Evolutionary conservation across 2,888 invertebrate genomes (phyloP).

Genomic region (Alloplasta piceator): DNA sequence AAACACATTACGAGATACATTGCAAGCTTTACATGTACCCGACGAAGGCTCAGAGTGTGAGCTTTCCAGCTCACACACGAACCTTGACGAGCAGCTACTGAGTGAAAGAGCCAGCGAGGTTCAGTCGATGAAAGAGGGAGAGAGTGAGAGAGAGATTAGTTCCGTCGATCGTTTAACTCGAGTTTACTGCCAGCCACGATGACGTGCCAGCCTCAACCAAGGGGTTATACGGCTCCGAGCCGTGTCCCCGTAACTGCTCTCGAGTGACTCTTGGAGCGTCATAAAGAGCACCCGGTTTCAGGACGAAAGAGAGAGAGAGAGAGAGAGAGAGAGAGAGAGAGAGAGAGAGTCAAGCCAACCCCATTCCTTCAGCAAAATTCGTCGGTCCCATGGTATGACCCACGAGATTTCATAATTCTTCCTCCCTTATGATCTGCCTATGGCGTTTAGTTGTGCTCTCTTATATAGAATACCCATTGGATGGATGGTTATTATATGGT

Average conservation of each 20-base stretch:
- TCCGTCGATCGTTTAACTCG: slow-evolving; percentile 74
- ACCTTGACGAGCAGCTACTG: background rate
- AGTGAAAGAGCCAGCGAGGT: background rate
- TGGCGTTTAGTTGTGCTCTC: background rate
- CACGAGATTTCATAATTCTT: slow-evolving; percentile 29
- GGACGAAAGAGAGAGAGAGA: background rate
- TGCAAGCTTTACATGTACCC: background rate
- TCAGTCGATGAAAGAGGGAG: background rate
- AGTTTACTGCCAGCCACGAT: slow-evolving; percentile 66
- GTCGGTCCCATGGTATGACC: slow-evolving; percentile 7
- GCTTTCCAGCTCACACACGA: background rate
- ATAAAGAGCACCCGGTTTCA: slow-evolving; percentile 53
- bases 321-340: background rate
- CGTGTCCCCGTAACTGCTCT: slow-evolving; percentile 51
- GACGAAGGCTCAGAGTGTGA: background rate
- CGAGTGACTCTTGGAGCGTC: slow-evolving; percentile 55
- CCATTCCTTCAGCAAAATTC: slow-evolving; percentile 5
- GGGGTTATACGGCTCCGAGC: slow-evolving; percentile 54
- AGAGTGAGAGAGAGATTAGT: slow-evolving; percentile 69
- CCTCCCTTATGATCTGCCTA: slow-evolving; percentile 2
- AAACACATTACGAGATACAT: background rate
- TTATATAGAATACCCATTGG: background rate
- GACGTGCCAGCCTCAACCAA: slow-evolving; percentile 63
- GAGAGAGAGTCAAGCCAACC: slow-evolving; percentile 1
- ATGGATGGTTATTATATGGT: slow-evolving; percentile 1